These are phyloP conservation scores for Pseudomyrmex concolor DNA, from an alignment of 1,140 invertebrate species.

Conservation along the genomic window DNA sequence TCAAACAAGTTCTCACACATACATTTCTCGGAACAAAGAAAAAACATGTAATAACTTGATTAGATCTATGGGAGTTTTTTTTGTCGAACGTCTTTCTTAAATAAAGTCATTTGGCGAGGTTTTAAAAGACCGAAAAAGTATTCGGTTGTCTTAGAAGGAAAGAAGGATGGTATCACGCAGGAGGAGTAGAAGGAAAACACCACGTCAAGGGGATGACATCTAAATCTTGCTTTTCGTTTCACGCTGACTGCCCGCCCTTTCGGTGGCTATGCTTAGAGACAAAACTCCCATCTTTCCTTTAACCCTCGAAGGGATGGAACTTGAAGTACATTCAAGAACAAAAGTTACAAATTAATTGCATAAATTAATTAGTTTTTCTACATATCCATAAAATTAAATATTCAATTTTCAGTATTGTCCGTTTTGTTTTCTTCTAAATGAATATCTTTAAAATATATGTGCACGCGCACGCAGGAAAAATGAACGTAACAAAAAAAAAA, in stretches of 20 bases:
- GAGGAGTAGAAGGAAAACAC: constrained; percentile 72
- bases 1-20: not conserved
- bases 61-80: not conserved
- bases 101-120: constrained; percentile 49
- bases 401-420: not conserved
- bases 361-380: not conserved
- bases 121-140: constrained; percentile 41
- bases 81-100: not conserved
- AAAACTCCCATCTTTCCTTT: constrained; percentile 64
- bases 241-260: constrained; percentile 83
- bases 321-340: constrained; percentile 62
- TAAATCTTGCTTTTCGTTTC: constrained; percentile 84
- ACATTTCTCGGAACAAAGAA: not conserved
- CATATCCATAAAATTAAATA: not conserved
- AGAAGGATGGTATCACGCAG: constrained; percentile 51
- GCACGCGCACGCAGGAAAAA: not conserved
- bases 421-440: not conserved
- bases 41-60: constrained; percentile 22
- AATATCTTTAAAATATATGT: not conserved
- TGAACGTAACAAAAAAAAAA: not conserved
- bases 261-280: constrained; percentile 74
- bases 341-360: constrained; percentile 48
- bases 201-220: constrained; percentile 82
- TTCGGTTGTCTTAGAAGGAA: constrained; percentile 62
- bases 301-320: constrained; percentile 66